These are phyloP conservation scores for Emmelina monodactyla DNA, from an alignment of 2,888 invertebrate species.

Conservation along the genomic window DNA sequence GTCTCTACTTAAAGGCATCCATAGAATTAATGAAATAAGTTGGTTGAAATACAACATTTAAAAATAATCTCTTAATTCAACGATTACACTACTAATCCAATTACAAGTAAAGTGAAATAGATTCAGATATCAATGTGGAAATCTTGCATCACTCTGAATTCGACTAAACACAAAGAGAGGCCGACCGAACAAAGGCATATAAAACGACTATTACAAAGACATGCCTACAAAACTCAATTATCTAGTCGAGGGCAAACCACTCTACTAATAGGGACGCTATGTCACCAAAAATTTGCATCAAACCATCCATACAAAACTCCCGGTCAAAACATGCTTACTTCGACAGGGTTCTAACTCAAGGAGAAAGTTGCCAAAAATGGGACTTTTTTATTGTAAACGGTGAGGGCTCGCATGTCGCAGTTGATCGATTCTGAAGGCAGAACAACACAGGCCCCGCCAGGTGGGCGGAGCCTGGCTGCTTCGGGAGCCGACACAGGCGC, in stretches of 20 bases:
- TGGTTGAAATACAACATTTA: too few relatives aligned
- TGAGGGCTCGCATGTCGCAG: slow-evolving; percentile 35
- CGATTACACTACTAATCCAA: too few relatives aligned
- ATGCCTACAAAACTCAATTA: slow-evolving; percentile 62
- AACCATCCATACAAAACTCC: slow-evolving; percentile 28
- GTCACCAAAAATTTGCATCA: slow-evolving; percentile 59
- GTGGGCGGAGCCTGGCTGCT: slow-evolving; percentile 56
- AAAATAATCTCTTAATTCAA: too few relatives aligned
- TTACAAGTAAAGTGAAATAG: too few relatives aligned
- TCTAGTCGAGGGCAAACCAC: slow-evolving; percentile 52
- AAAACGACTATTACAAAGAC: slow-evolving; percentile 40
- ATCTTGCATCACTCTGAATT: too few relatives aligned
- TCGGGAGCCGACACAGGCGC: slow-evolving; percentile 59
- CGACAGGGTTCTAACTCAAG: slow-evolving; percentile 30
- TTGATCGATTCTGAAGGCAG: slow-evolving; percentile 60
- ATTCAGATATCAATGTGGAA: too few relatives aligned
- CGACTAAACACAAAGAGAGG: slow-evolving; percentile 39
- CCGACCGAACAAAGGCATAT: slow-evolving; percentile 34
- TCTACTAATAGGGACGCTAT: slow-evolving; percentile 50
- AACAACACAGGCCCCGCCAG: slow-evolving; percentile 52
- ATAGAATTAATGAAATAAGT: too few relatives aligned
- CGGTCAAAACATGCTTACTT: slow-evolving; percentile 16
- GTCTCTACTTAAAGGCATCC: too few relatives aligned
- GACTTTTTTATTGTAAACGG: slow-evolving; percentile 26
- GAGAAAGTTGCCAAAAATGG: slow-evolving; percentile 16